Conservation (phyloP, 92 coral and sea anemone genomes). For the Zoanthus sansibaricus region DNA sequence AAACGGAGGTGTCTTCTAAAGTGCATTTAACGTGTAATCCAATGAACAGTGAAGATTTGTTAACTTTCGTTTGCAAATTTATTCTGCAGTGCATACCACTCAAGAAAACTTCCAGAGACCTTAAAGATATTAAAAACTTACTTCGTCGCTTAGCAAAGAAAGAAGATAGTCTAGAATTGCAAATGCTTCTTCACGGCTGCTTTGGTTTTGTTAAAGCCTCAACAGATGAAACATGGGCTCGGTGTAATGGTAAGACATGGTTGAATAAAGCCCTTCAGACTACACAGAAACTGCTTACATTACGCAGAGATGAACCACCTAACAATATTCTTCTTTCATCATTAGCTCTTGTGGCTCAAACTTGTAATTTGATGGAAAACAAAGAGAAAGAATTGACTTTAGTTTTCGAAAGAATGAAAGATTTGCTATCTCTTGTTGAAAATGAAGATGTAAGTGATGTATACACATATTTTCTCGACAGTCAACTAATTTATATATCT, state of each 20-base stretch:
- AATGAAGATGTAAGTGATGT: neutral
- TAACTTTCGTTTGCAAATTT: neutral
- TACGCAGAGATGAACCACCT: neutral
- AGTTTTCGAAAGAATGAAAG: neutral
- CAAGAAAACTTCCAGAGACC: neutral
- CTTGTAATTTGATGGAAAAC: neutral
- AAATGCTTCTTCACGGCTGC: constrained; percentile 23
- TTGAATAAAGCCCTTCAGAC: constrained; percentile 4
- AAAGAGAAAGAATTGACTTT: constrained; percentile 8
- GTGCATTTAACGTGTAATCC: neutral
- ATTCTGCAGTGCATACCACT: neutral
- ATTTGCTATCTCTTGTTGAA: neutral
- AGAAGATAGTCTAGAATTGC: neutral
- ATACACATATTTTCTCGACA: neutral
- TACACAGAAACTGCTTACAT: neutral
- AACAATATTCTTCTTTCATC: neutral
- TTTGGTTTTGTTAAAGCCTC: constrained; percentile 5
- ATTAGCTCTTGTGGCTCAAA: constrained; percentile 13
- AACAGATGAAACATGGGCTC: neutral
- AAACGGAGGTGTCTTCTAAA: neutral
- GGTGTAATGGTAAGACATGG: neutral
- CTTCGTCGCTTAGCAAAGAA: neutral
- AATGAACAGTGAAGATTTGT: neutral
- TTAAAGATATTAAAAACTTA: neutral
- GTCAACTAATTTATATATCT: neutral